phyloP scores from a whole-genome alignment of 2,797 vertebrate species.

The Hoplostethus atlanticus region DNA sequence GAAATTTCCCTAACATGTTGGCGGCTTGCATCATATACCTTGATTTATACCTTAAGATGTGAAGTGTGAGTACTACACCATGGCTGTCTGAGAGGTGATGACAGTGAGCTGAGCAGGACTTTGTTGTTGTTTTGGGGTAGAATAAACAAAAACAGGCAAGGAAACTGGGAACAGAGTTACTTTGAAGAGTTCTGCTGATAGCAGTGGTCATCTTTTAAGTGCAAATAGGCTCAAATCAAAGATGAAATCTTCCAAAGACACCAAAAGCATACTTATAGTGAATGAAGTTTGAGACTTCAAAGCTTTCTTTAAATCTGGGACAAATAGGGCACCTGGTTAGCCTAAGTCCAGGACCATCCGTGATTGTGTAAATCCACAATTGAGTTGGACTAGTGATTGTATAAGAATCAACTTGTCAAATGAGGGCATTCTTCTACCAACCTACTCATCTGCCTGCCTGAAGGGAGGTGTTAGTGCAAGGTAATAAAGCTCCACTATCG shows the following conservation, averaged over 20 bases:
- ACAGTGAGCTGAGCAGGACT: not conserved
- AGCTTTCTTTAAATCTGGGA: not conserved
- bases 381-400: constrained; percentile 19
- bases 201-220: not conserved
- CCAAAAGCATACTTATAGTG: not conserved
- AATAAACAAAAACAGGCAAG: not conserved
- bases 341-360: not conserved
- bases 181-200: not conserved
- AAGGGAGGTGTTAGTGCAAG: constrained; percentile 60
- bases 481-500: constrained; percentile 67
- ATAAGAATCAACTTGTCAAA: constrained; percentile 25
- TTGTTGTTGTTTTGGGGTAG: too few species aligned
- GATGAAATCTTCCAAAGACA: not conserved
- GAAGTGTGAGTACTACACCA: not conserved
- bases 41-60: too few species aligned
- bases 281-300: not conserved
- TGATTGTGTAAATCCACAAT: not conserved
- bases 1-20: not conserved
- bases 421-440: constrained; percentile 28
- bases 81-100: not conserved
- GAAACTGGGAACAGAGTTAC: not conserved
- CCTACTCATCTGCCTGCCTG: constrained; percentile 42
- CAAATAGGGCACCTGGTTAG: not conserved
- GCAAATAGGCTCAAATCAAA: not conserved
- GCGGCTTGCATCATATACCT: not conserved